Percentiles rank a stretch among this genome's conserved stretches.
These are phyloP conservation scores for Ornithorhynchus anatinus DNA, from an alignment of 2,113 vertebrate genomes.

Conservation along the genomic window DNA sequence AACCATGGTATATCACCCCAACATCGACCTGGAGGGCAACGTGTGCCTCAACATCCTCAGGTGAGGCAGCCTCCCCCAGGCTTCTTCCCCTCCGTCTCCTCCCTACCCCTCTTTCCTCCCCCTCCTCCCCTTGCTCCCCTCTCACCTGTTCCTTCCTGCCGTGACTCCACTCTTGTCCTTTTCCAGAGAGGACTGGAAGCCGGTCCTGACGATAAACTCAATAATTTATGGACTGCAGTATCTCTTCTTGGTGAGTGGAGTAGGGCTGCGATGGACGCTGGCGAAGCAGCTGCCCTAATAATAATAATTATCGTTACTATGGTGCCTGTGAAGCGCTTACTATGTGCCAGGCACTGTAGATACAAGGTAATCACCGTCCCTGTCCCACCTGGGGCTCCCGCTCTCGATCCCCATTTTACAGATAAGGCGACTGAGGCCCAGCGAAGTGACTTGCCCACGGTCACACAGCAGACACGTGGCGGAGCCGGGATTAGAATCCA, in stretches of 20 bases:
- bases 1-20: conserved; percentile 97
- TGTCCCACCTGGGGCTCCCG: too few species aligned
- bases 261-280: neutral
- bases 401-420: too few species aligned
- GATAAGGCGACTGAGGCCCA: too few species aligned
- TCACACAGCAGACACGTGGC: too few species aligned
- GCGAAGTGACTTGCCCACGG: too few species aligned
- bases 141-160: neutral
- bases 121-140: neutral
- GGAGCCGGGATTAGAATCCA: too few species aligned
- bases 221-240: conserved; percentile 98
- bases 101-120: neutral
- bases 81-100: neutral
- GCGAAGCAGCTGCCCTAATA: neutral
- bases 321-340: too few species aligned
- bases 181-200: conserved; percentile 96
- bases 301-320: too few species aligned
- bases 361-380: too few species aligned
- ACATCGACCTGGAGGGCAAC: conserved; percentile 98
- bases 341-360: too few species aligned
- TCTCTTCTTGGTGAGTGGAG: conserved; percentile 91
- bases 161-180: neutral
- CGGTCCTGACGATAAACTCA: conserved; percentile 95
- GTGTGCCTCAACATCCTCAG: conserved; percentile 98
- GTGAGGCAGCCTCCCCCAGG: conserved; percentile 49